Evolutionary conservation across 2,888 invertebrate species (phyloP), one percentile per base, ranked within the genome.

Genomic region (Mythimna impura): DNA sequence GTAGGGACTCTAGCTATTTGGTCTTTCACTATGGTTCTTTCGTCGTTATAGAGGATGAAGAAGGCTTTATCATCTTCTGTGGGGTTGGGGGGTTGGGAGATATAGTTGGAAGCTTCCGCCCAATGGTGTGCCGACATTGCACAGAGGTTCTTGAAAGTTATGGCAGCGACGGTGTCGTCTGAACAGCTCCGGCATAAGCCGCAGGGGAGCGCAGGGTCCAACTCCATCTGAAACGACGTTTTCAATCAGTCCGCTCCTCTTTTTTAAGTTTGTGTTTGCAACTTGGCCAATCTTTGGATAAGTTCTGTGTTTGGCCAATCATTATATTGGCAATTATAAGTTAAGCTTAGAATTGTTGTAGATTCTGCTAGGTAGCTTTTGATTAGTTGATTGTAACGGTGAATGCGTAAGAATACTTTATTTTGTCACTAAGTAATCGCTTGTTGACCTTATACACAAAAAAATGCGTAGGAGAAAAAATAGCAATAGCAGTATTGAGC

Each of bases 211-310:
- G 84, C 90, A 25, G 84, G 71, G 79, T 92, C 93, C 82, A 91
- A 89, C 86, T 87, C 91, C 86, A 96, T 91, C 95, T 96, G 95
- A 94, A 96, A 96, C 91, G 89, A 95, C 88, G 94, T 85, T 84
- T 90, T 90, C 89, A 88, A 91, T 95, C 94, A 95, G 90, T 90
- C 93, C 90, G 91, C 90, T 90, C 90, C 82, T 88, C 87, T 85
- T 86, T 73, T 81, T 78, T 68, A 75, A 43, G 54, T 81, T 68
- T 61, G 65, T 54, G 54, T 60, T 75, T 66, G 67, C 73, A 76
- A 83, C 80, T 62, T 83, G 85, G 34, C 80, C 66, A 64, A 40
- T 80, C 65, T 75, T 81, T 75, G 74, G 67, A 12, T 76, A 40
- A 55, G 34, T 80, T 64, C 57, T 66, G 55, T 76, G 14, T 55